Percentiles rank a stretch among this genome's conserved stretches.
Evolutionary conservation across 2,797 vertebrate species (phyloP).

Genomic region (Falco columbarius): DNA sequence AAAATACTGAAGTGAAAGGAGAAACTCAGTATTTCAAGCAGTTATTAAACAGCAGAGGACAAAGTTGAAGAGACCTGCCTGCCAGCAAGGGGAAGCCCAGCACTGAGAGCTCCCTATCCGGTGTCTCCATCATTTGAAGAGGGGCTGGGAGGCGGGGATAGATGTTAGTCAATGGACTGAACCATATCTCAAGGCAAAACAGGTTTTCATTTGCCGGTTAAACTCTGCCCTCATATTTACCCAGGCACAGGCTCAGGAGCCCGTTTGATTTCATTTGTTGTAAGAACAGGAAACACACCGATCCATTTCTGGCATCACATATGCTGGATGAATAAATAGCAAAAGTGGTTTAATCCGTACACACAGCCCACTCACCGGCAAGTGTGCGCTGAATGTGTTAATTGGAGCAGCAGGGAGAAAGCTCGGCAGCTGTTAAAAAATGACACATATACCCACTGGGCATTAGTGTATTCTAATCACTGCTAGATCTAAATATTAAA

Average conservation of each 20-base stretch:
- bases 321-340: slow-evolving; percentile 46
- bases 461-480: slow-evolving; percentile 76
- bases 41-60: slow-evolving; percentile 38
- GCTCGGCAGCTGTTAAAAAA: slow-evolving; percentile 81
- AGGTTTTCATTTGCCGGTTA: slow-evolving; percentile 16
- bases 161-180: slow-evolving; percentile 77
- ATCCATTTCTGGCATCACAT: slow-evolving; percentile 13
- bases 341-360: slow-evolving; percentile 78
- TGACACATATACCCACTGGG: slow-evolving; percentile 79
- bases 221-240: background rate
- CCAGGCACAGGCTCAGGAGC: background rate
- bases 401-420: slow-evolving; percentile 82
- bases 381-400: slow-evolving; percentile 75
- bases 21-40: background rate
- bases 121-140: slow-evolving; percentile 77
- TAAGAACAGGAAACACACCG: background rate
- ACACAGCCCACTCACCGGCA: slow-evolving; percentile 73
- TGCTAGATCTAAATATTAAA: slow-evolving; percentile 77
- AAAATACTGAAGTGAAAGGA: background rate
- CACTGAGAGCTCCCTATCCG: slow-evolving; percentile 72
- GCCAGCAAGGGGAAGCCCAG: slow-evolving; percentile 68
- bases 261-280: slow-evolving; percentile 8
- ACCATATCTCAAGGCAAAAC: slow-evolving; percentile 70
- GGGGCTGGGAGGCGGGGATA: slow-evolving; percentile 74
- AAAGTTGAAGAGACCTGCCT: slow-evolving; percentile 79